Conservation (phyloP, 1,140 invertebrate genomes). For the Drosophila leontia region DNA sequence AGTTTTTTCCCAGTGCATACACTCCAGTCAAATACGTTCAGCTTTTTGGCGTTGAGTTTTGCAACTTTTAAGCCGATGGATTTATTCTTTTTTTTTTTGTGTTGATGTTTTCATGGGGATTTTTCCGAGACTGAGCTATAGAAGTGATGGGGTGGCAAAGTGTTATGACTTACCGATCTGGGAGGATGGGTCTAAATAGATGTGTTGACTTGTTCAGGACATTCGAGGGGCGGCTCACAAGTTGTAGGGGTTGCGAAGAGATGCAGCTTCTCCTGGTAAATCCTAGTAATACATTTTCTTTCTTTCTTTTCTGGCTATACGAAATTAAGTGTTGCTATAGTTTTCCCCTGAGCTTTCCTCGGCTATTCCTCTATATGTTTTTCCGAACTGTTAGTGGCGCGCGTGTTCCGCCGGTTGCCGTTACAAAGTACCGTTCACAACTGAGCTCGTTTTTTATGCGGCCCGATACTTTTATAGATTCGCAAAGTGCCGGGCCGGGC, state of each 20-base stretch:
- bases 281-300: slow-evolving; percentile 35
- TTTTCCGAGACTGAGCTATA: slow-evolving; percentile 10
- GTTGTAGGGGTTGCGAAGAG: not conserved
- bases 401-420: slow-evolving; percentile 39
- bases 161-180: slow-evolving; percentile 38
- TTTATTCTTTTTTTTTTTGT: slow-evolving; percentile 40
- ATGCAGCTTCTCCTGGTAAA: slow-evolving; percentile 17
- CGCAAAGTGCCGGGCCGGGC: slow-evolving; percentile 65
- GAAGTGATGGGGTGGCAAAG: slow-evolving; percentile 10
- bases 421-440: slow-evolving; percentile 83
- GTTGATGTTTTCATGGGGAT: slow-evolving; percentile 9
- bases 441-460: slow-evolving; percentile 85
- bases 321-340: not conserved
- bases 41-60: slow-evolving; percentile 37
- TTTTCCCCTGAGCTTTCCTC: slow-evolving; percentile 5
- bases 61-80: slow-evolving; percentile 59
- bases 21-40: slow-evolving; percentile 36
- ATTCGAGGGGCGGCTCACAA: slow-evolving; percentile 8
- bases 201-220: slow-evolving; percentile 33
- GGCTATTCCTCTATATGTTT: slow-evolving; percentile 21
- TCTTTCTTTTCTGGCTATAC: slow-evolving; percentile 15
- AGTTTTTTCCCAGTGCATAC: slow-evolving; percentile 3
- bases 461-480: slow-evolving; percentile 84
- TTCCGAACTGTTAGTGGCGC: slow-evolving; percentile 48
- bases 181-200: slow-evolving; percentile 5